phyloP scores from a whole-genome alignment of 2,888 invertebrate genomes.

The Embidobia sp. region DNA sequence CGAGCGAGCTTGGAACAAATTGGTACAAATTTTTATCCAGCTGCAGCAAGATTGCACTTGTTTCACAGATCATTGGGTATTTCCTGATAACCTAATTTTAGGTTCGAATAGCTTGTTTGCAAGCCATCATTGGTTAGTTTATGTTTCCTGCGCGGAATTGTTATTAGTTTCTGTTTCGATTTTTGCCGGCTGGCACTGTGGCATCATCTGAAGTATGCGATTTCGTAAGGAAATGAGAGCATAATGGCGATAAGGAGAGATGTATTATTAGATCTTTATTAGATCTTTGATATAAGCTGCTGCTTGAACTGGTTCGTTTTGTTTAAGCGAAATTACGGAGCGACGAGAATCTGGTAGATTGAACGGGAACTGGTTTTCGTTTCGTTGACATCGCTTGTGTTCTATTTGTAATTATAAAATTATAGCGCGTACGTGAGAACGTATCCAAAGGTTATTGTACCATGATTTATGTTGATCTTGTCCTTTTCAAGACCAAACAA shows the following conservation, averaged over 20 bases:
- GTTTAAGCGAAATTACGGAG: conserved; percentile 2
- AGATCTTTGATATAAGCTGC: neutral
- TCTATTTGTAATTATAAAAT: conserved; percentile 33
- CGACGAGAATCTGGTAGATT: conserved; percentile 7
- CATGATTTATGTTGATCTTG: too few relatives aligned
- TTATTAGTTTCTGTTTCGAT: conserved; percentile 16
- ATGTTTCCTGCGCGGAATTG: conserved; percentile 29
- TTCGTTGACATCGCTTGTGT: conserved; percentile 15
- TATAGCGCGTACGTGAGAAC: too few relatives aligned
- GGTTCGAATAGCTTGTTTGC: conserved; percentile 12
- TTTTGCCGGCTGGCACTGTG: neutral
- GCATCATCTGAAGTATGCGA: neutral
- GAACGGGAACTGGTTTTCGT: conserved; percentile 22
- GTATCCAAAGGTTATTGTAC: too few relatives aligned
- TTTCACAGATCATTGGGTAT: conserved; percentile 14
- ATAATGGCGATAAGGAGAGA: conserved; percentile 14
- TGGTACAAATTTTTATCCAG: too few relatives aligned
- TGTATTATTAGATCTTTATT: conserved; percentile 21
- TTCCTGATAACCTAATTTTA: conserved; percentile 43
- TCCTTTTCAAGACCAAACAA: too few relatives aligned
- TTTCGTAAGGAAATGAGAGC: conserved; percentile 10
- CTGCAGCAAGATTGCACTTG: too few relatives aligned
- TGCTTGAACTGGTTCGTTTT: conserved; percentile 5
- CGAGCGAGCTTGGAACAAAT: too few relatives aligned
- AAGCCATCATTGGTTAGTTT: neutral